phyloP scores from a whole-genome alignment of 2,797 vertebrate genomes.

The Meda fulgida region DNA sequence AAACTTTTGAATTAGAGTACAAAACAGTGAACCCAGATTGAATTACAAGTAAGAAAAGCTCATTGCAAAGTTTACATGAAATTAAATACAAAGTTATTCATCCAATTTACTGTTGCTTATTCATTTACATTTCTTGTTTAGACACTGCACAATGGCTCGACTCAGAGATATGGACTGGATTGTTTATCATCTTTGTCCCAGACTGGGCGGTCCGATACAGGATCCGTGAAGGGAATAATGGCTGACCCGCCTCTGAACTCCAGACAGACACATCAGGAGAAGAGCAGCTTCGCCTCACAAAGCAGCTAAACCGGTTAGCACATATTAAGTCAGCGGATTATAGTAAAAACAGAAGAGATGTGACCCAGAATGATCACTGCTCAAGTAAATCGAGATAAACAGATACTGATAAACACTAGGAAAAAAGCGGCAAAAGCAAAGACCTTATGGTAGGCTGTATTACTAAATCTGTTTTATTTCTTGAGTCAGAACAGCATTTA shows the following conservation, averaged over 20 bases:
- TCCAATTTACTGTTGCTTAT: not conserved
- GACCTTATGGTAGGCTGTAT: not conserved
- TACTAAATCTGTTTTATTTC: not conserved
- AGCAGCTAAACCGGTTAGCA: slow-evolving; percentile 50
- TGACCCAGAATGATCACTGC: not conserved
- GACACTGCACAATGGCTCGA: not conserved
- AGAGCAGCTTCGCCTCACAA: slow-evolving; percentile 10
- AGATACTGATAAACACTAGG: not conserved
- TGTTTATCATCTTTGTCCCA: not conserved
- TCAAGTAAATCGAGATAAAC: not conserved
- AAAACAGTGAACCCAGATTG: not conserved
- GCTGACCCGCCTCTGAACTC: slow-evolving; percentile 17
- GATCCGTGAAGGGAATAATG: not conserved
- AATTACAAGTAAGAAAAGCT: not conserved
- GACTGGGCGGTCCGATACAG: not conserved
- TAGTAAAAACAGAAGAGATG: slow-evolving; percentile 45
- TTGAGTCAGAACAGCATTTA: not conserved
- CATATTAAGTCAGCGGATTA: slow-evolving; percentile 47
- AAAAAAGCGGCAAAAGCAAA: not conserved
- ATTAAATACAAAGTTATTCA: not conserved
- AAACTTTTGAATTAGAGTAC: not conserved
- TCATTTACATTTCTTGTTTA: not conserved
- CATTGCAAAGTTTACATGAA: too few relatives aligned
- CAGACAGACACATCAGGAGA: slow-evolving; percentile 21
- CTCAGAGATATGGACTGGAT: not conserved